Evolutionary conservation across 2,888 invertebrate genomes (phyloP).

Genomic region (Adelphocoris suturalis): DNA sequence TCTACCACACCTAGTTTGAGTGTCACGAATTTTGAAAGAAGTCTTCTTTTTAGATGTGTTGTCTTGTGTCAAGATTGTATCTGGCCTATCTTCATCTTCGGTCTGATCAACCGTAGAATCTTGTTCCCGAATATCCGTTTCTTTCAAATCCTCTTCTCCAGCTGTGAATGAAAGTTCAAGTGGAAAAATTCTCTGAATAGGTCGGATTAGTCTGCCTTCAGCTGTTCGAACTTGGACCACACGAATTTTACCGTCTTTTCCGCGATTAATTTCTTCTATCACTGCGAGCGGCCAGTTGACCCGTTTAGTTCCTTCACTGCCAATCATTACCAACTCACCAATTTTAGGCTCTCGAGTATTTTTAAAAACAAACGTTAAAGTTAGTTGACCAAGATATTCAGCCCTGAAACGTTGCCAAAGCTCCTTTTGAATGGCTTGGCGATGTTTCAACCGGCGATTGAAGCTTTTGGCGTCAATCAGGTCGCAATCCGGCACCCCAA

Average conservation of each 20-base stretch:
- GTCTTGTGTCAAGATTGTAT: no score
- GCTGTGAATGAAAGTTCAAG: no score
- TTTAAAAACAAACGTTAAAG: not conserved
- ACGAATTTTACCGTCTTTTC: conserved; percentile 43
- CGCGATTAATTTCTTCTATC: not conserved
- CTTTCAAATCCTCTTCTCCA: no score
- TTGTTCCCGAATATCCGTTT: no score
- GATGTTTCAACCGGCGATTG: conserved; percentile 43
- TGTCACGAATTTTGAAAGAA: no score
- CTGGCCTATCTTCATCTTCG: no score
- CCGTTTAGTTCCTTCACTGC: conserved; percentile 46
- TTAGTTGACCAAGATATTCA: conserved; percentile 50
- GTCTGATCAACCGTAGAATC: no score
- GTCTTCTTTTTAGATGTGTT: no score
- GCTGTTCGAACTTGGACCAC: conserved; percentile 48
- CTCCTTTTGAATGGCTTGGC: conserved; percentile 44
- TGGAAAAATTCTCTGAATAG: conserved; percentile 54
- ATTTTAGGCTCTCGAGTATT: conserved; percentile 13
- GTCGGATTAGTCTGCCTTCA: conserved; percentile 41
- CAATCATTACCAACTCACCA: conserved; percentile 65
- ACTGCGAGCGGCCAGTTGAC: conserved; percentile 70
- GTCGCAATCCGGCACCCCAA: conserved; percentile 66
- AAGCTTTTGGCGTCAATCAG: conserved; percentile 52
- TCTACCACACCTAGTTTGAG: no score
- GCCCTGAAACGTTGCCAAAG: conserved; percentile 34